These are phyloP conservation scores for Megaceryle maxima DNA, from an alignment of 2,113 vertebrate genomes.

Conservation along the genomic window DNA sequence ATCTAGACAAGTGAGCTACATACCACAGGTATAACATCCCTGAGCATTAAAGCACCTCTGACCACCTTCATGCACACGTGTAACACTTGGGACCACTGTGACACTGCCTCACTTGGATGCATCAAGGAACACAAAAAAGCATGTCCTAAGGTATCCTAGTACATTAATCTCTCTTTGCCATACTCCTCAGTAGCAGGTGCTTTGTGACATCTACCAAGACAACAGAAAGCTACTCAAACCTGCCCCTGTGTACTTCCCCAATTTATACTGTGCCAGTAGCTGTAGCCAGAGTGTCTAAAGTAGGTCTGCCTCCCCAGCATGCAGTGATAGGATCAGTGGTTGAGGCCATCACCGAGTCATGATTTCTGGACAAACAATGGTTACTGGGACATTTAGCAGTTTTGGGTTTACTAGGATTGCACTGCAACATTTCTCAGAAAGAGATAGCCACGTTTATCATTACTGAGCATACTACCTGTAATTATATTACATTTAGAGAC, in stretches of 20 bases:
- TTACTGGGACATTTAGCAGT: not conserved
- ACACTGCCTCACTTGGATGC: not conserved
- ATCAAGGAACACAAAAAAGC: not conserved
- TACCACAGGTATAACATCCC: rapidly evolving
- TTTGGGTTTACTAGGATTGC: not conserved
- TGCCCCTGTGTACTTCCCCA: too few relatives aligned
- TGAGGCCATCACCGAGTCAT: not conserved
- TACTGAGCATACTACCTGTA: not conserved
- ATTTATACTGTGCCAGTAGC: not conserved
- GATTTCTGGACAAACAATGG: not conserved
- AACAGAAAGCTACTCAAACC: not conserved
- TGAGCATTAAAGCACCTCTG: not conserved
- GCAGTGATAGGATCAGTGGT: not conserved
- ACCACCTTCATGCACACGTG: not conserved
- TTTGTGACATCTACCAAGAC: not conserved
- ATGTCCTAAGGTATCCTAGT: too few relatives aligned
- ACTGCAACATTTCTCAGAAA: not conserved
- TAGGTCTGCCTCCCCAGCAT: too few relatives aligned
- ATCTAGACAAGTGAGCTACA: not conserved
- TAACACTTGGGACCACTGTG: not conserved
- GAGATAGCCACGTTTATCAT: not conserved
- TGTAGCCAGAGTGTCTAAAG: rapidly evolving
- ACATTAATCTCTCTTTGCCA: not conserved
- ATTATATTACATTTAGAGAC: not conserved
- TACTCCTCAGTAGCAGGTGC: not conserved